Conservation (phyloP, 2,888 invertebrate genomes). For the Stegophylla sp. region DNA sequence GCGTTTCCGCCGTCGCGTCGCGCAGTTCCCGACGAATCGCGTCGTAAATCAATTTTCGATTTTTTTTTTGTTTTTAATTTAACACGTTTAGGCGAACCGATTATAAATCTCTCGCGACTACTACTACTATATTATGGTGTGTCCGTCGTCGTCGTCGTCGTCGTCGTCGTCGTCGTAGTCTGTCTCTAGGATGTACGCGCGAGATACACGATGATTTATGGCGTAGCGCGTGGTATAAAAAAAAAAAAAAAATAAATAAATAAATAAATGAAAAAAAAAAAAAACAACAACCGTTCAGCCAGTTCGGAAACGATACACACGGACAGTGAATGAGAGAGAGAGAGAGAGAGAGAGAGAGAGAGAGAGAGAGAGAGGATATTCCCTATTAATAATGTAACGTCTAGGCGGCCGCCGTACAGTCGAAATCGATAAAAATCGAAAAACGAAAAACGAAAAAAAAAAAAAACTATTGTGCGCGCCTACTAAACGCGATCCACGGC, state of each 20-base stretch:
- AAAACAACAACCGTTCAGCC: background rate
- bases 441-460: too few species aligned
- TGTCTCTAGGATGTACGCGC: too few species aligned
- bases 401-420: background rate
- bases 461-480: conserved; percentile 7
- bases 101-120: conserved; percentile 35
- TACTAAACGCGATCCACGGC: background rate
- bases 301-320: background rate
- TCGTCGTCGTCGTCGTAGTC: too few species aligned
- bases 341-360: too few species aligned
- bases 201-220: conserved; percentile 40
- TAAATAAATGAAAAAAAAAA: too few species aligned
- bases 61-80: conserved; percentile 44
- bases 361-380: too few species aligned
- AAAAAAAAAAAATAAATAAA: background rate
- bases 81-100: conserved; percentile 17
- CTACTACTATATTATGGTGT: too few species aligned
- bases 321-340: too few species aligned
- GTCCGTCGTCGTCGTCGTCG: too few species aligned
- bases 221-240: background rate
- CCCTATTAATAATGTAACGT: background rate
- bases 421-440: conserved; percentile 39
- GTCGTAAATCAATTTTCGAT: conserved; percentile 48
- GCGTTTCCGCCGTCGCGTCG: background rate
- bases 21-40: background rate